Evolutionary conservation across 2,888 invertebrate genomes (phyloP), one percentile per base, ranked within the genome.

Genomic region (Rhagium mordax): DNA sequence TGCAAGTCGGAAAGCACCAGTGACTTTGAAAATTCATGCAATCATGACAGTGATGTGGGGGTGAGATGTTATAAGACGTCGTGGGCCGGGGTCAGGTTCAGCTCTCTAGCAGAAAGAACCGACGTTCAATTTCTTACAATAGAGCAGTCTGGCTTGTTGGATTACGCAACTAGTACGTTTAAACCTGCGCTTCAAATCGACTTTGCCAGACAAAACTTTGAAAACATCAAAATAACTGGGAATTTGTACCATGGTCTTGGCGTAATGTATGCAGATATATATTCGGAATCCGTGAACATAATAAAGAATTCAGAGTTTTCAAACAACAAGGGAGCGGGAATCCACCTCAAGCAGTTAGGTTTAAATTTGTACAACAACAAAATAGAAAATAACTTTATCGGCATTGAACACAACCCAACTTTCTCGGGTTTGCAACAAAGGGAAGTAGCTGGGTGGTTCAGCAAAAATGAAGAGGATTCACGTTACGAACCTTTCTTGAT

Each of bases 191-290:
- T 97, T 13, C 97, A 97, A 88, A 94, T 96, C 79, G 96, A 96
- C 84, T 95, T 96, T 82, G 93, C 95, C 0, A 90, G 94, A 15
- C 96, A 96, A 81, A 94, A 95, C 79, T 89, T 96, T 79, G 95
- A 96, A 86, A 95, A 94, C 82, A 91, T 96, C 2, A 92, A 93
- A 80, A 91, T 99, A 16, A 90, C 92, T 0, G 93, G 97, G 84
- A 98, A 98, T 85, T 93, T 95, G 66, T 95, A 96, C 81, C 97
- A 98, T 84, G 99, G 99, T 0, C 89, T 99, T 27, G 98, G 98
- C 29, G 92, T 99, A 49, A 89, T 98, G 73, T 98, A 98, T 88
- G 96, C 98, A 0, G 98, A 99, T 88, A 93, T 98, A 72, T 97
- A 95, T 86, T 95, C 96, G 21, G 95, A 95, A 84, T 92, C 94